Conservation (phyloP, 2,113 vertebrate genomes). For the Mesocricetus auratus region DNA sequence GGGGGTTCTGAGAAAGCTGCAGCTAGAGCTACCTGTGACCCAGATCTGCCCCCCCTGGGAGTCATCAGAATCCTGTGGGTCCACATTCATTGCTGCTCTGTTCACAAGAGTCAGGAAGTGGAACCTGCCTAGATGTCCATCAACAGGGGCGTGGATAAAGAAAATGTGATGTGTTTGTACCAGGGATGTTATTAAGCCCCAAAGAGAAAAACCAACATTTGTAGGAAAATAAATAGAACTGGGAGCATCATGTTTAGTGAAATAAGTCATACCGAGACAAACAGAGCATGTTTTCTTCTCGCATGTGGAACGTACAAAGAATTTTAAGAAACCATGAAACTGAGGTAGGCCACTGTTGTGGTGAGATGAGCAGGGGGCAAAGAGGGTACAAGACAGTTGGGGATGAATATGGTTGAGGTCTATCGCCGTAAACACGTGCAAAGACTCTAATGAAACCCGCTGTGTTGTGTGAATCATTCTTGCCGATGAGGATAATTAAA, state of each 20-base stretch:
- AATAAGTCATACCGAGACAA: not conserved
- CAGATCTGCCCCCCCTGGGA: not conserved
- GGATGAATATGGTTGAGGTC: not conserved
- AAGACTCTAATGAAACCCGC: not conserved
- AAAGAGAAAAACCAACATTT: not conserved
- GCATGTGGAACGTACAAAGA: not conserved
- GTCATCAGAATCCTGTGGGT: no score
- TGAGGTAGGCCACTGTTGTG: no score
- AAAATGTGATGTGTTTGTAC: no score
- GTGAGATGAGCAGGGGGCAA: not conserved
- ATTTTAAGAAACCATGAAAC: not conserved
- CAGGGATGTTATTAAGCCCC: not conserved
- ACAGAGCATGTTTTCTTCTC: not conserved
- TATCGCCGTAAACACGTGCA: not conserved
- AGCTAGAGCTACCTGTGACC: not conserved
- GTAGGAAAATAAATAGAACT: not conserved
- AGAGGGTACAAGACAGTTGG: not conserved
- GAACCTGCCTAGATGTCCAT: not conserved
- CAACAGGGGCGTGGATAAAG: not conserved
- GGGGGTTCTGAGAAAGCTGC: not conserved
- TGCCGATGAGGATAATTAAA: not conserved
- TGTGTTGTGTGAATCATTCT: not conserved
- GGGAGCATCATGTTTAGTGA: not conserved
- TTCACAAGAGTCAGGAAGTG: not conserved
- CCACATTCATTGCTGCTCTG: not conserved